Percentiles rank a stretch among this genome's conserved stretches.
phyloP scores from a whole-genome alignment of 1,140 invertebrate genomes.

The Drosophila punjabiensis region DNA sequence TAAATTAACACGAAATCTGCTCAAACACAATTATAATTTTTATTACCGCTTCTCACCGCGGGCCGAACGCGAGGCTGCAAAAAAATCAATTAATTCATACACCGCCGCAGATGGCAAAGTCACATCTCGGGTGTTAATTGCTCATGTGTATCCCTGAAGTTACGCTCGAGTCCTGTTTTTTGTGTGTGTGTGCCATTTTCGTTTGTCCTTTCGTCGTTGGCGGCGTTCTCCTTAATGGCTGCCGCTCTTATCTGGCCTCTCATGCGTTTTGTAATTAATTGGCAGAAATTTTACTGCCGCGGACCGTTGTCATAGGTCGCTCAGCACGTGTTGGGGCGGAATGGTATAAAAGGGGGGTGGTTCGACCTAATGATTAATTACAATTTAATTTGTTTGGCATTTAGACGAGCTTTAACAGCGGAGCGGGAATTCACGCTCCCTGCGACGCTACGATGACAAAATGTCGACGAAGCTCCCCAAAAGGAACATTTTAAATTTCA shows the following conservation, averaged over 20 bases:
- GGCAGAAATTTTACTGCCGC: constrained; percentile 67
- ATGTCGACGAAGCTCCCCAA: neutral
- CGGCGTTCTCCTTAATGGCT: constrained; percentile 60
- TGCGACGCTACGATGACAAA: constrained; percentile 27
- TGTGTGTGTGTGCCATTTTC: constrained; percentile 1
- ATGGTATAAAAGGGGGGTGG: constrained; percentile 6
- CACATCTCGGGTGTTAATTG: constrained; percentile 52
- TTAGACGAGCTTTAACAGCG: constrained; percentile 21
- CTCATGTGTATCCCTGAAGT: constrained; percentile 40
- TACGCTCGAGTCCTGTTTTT: constrained; percentile 22
- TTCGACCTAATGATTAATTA: constrained; percentile 77
- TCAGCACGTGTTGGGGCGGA: constrained; percentile 60
- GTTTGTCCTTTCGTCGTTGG: constrained; percentile 31
- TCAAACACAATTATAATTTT: constrained; percentile 36
- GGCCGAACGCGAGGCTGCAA: constrained; percentile 1
- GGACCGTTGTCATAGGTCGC: constrained; percentile 69
- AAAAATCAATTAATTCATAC: constrained; percentile 45
- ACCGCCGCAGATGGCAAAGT: constrained; percentile 38
- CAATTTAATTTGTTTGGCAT: constrained; percentile 82
- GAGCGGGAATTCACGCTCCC: neutral
- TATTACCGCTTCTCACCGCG: constrained; percentile 6
- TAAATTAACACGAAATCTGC: constrained; percentile 24
- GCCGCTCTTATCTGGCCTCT: constrained; percentile 68
- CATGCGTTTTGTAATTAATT: constrained; percentile 80
- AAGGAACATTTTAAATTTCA: constrained; percentile 30